Base-by-base conservation (phyloP, 2,113 vertebrate genomes). In the Camarhynchus parvulus region DNA sequence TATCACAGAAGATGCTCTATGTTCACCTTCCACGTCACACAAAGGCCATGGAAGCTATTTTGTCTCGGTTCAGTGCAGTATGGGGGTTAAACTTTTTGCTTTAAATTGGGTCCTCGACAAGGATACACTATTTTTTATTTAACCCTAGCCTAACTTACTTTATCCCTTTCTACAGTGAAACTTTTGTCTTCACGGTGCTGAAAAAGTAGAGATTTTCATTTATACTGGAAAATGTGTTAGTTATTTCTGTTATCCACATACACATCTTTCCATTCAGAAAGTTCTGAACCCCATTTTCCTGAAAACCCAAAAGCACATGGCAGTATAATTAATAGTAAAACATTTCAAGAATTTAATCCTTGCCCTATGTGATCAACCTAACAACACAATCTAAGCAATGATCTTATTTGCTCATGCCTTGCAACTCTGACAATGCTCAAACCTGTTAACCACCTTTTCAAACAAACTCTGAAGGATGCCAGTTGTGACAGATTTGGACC, bases 401-500 rank as follows among this genome's bases (percentile, higher is more conserved):
- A 96, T 91, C 80, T 77, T 94, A 80, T 94, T 97, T 97, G 87
- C 84, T 87, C 96, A 37, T 25, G 73, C 64, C 77, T 93, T 87
- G 85, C 92, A 87, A 91, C 97, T 96, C 94, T 94, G 89, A 93
- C 5, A 7, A 87, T 37, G 24, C 86, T 88, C 94, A 84, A 58
- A 92, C 87, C 92, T 61, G 96, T 97, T 96, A 97, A 81, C 97
- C 91, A 68, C 89, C 92, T 95, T 98, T 97, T 94, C 97, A 97
- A 94, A 97, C 96, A 96, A 95, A 93, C 39, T 50, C 91, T 96
- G 96, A 97, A 97, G 95, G 96, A 63, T 98, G 97, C 97, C 98
- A 97, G 95, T 97, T 97, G 96, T 98, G 97, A 98, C 97, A 98
- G 97, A 98, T 98, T 97, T 98, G 96, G 91, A 96, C 96, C 78